Evolutionary conservation across 2,113 vertebrate genomes (phyloP), one percentile per base, ranked within the genome.

Genomic region (Pachyramphus minor): DNA sequence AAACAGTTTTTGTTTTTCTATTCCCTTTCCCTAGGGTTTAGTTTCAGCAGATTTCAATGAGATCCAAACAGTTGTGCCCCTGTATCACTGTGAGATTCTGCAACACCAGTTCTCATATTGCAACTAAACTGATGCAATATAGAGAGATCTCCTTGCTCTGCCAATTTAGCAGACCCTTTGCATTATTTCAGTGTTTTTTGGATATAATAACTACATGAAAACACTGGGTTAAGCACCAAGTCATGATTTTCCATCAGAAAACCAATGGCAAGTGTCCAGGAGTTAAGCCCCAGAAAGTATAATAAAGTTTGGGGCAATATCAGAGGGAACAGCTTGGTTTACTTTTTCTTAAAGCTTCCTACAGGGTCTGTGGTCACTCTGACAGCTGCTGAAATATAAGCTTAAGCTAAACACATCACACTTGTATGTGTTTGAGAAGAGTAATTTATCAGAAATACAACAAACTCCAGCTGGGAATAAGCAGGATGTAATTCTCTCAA

Each of bases 1-100:
- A 68, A 41, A 44, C 60, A 1, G 2, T 1, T 20, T 8, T 6
- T 8, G 14, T 35, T 45, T 75, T 52, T 72, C n/a, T 11, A 37
- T n/a, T 66, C 16, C 14, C 22, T 39, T 68, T 67, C 16, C n/a
- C 22, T 83, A 14, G 37, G 17, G 31, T 91, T 62, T 41, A 14
- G 6, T 27, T 79, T n/a, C 45, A 74, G 24, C 23, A 30, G 24
- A 67, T 59, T 52, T 52, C 53, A 75, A 6, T 28, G 37, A 28
- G 9, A n/a, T 14, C 41, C 39, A 59, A 39, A 24, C 7, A 5
- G 1, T 2, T 31, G 30, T 39, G 33, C 17, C 22, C 25, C 14
- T 22, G 1, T 0, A 0, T 30, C 8, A 6, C 41, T 11, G 9
- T 4, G n/a, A n/a, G 53, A 53, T 66, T 37, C 21, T 44, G 5